Conservation (phyloP, 2,797 vertebrate species). For the Sebastes vulpes region DNA sequence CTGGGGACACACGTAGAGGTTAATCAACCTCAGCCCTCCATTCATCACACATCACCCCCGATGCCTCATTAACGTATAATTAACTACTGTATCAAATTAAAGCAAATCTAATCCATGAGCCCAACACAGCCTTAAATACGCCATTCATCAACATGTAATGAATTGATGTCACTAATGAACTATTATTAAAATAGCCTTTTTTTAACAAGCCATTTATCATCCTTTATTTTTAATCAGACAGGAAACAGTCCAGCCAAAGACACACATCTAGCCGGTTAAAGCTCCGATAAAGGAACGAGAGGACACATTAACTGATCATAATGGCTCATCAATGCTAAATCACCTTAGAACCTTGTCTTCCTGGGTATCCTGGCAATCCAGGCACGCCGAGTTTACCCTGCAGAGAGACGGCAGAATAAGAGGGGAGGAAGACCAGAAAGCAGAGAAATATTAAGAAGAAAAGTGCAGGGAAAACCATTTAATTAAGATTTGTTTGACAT, state of each 20-base stretch:
- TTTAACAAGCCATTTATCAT: slow-evolving; percentile 81
- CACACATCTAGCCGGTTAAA: slow-evolving; percentile 49
- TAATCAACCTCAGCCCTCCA: slow-evolving; percentile 77
- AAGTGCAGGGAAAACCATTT: neutral
- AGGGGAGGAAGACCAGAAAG: slow-evolving; percentile 1
- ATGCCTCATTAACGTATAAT: slow-evolving; percentile 84
- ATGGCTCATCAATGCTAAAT: slow-evolving; percentile 58
- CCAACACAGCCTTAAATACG: slow-evolving; percentile 81
- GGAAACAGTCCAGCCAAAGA: slow-evolving; percentile 59
- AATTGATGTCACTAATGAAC: slow-evolving; percentile 82
- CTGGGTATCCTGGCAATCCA: slow-evolving; percentile 94
- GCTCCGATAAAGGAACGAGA: slow-evolving; percentile 29
- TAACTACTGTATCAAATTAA: slow-evolving; percentile 84
- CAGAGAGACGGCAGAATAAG: slow-evolving; percentile 9
- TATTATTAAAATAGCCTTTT: slow-evolving; percentile 83
- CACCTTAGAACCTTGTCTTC: slow-evolving; percentile 94
- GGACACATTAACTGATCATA: slow-evolving; percentile 46
- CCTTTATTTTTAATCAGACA: slow-evolving; percentile 78
- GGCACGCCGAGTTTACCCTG: slow-evolving; percentile 95
- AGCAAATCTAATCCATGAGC: slow-evolving; percentile 77
- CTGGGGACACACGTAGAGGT: slow-evolving; percentile 82
- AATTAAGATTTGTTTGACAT: slow-evolving; percentile 24
- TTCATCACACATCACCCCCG: slow-evolving; percentile 76
- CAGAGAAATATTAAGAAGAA: slow-evolving; percentile 10
- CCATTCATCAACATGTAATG: slow-evolving; percentile 82